A percentile compares a stretch with the other conserved stretches of the same genome.
phyloP scores from a whole-genome alignment of 2,113 vertebrate genomes.

The Apteryx mantelli region DNA sequence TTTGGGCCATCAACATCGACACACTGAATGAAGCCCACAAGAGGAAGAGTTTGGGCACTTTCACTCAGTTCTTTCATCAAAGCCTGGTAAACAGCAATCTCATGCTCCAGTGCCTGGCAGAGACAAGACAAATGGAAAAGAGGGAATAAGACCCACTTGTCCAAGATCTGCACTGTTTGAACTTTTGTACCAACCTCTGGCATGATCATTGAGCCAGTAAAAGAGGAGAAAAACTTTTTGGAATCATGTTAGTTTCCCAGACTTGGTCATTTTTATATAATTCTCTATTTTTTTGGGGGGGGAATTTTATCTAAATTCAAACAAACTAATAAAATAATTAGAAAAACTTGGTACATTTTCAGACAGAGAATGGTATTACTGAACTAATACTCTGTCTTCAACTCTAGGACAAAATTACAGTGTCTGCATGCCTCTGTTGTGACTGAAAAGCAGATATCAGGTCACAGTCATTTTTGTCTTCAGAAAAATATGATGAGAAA shows the following conservation, averaged over 20 bases:
- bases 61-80: slow-evolving; percentile 57
- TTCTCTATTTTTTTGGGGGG: not conserved
- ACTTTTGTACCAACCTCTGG: not conserved
- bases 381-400: not conserved
- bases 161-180: fast-evolving
- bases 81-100: slow-evolving; percentile 65
- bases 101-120: slow-evolving; percentile 72
- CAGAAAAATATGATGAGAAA: not conserved
- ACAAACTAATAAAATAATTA: not conserved
- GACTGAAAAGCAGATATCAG: not conserved
- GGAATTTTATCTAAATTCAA: not conserved
- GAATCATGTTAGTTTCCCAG: not conserved
- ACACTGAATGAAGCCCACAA: not conserved
- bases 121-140: not conserved
- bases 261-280: not conserved
- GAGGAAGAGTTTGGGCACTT: slow-evolving; percentile 37
- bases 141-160: not conserved
- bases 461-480: not conserved
- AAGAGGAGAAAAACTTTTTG: not conserved
- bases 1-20: slow-evolving; percentile 75
- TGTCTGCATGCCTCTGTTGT: not conserved
- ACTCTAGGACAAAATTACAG: not conserved
- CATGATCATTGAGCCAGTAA: not conserved
- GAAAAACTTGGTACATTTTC: not conserved
- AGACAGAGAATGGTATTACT: not conserved